Evolutionary conservation across 2,797 vertebrate species (phyloP).

Genomic region (Ctenopoma multispine): DNA sequence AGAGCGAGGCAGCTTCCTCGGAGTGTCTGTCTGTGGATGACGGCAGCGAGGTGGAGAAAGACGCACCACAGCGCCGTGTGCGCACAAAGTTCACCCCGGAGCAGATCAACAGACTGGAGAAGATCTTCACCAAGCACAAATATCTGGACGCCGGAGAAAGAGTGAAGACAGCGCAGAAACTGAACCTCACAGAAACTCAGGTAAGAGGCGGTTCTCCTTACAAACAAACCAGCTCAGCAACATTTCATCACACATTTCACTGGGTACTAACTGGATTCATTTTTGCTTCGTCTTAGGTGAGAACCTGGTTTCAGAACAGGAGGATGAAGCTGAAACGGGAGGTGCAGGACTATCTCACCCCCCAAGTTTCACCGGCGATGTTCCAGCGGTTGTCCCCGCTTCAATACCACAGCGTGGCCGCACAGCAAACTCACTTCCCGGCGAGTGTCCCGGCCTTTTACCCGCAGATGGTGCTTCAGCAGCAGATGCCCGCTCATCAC

Average conservation of each 20-base stretch:
- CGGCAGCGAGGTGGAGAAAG: slow-evolving; percentile 54
- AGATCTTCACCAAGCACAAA: slow-evolving; percentile 86
- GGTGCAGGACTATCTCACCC: slow-evolving; percentile 81
- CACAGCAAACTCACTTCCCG: slow-evolving; percentile 61
- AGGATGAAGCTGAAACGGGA: slow-evolving; percentile 92
- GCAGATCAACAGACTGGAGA: slow-evolving; percentile 89
- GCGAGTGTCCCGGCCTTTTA: slow-evolving; percentile 35
- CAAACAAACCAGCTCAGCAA: fast-evolving
- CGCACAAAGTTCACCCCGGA: slow-evolving; percentile 88
- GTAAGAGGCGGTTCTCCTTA: slow-evolving; percentile 55
- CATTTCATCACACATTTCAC: too few relatives aligned
- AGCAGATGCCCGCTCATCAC: slow-evolving; percentile 45
- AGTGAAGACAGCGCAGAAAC: slow-evolving; percentile 84
- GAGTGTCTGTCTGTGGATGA: slow-evolving; percentile 74
- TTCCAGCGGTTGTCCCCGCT: slow-evolving; percentile 57
- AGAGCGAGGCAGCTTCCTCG: slow-evolving; percentile 78
- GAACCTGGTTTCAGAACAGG: slow-evolving; percentile 94
- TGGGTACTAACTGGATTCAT: neutral
- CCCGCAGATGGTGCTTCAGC: slow-evolving; percentile 59
- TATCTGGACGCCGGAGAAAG: slow-evolving; percentile 87
- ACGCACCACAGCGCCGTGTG: slow-evolving; percentile 76
- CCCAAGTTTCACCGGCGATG: slow-evolving; percentile 58
- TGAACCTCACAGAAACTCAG: slow-evolving; percentile 89
- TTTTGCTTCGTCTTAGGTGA: slow-evolving; percentile 77
- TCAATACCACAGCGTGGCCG: slow-evolving; percentile 66